Evolutionary conservation across 2,888 invertebrate genomes (phyloP).

Genomic region (Melanargia galathea): DNA sequence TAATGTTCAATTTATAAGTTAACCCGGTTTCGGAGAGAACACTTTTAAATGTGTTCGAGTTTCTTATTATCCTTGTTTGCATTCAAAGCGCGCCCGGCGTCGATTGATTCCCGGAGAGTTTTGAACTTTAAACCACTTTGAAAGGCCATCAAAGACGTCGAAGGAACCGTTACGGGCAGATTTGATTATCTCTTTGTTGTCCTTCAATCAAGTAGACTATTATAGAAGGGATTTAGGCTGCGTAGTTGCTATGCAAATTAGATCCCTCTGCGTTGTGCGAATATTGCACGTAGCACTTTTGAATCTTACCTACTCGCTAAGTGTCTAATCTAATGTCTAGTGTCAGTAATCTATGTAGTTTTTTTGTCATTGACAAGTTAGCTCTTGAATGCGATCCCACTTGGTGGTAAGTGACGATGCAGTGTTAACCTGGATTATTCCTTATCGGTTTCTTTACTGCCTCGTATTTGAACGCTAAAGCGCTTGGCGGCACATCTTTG

Average conservation of each 20-base stretch:
- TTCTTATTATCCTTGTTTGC: constrained; percentile 16
- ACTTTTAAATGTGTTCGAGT: constrained; percentile 16
- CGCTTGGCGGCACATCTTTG: no score
- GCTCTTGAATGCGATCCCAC: no score
- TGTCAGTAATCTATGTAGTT: no score
- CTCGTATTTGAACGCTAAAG: no score
- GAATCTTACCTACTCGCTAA: no score
- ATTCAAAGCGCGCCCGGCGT: constrained; percentile 25
- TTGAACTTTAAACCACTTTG: constrained; percentile 59
- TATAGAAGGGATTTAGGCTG: constrained; percentile 23
- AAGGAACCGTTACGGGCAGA: constrained; percentile 36
- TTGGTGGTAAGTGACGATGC: no score
- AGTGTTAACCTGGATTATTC: no score
- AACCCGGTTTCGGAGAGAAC: not conserved
- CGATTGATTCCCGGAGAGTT: constrained; percentile 34
- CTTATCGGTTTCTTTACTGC: no score
- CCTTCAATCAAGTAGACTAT: constrained; percentile 57
- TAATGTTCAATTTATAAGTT: not conserved
- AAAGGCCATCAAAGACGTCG: constrained; percentile 49
- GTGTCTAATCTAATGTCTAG: no score
- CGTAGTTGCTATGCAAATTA: not conserved
- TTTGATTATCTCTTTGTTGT: constrained; percentile 62
- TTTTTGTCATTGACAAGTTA: no score
- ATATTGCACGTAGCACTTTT: not conserved
- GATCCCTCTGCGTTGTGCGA: not conserved